These are phyloP conservation scores for Rutpela maculata DNA, from an alignment of 2,888 invertebrate species.

Conservation along the genomic window DNA sequence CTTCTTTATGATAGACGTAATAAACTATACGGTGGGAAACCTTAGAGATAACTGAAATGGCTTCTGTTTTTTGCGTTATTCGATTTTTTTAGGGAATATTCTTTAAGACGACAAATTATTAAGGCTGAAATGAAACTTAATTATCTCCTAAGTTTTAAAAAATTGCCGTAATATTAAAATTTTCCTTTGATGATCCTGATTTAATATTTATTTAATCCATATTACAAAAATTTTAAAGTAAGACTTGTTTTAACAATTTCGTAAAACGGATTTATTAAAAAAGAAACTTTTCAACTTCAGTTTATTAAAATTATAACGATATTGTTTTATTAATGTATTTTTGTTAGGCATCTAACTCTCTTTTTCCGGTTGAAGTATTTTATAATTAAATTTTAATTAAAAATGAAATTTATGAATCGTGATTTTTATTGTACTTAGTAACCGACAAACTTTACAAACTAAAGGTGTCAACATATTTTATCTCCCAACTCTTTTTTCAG, in stretches of 20 bases:
- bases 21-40: conserved; percentile 1
- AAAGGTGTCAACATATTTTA: too few species aligned
- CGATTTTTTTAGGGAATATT: background rate
- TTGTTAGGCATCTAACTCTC: too few species aligned
- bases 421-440: too few species aligned
- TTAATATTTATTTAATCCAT: background rate
- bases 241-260: background rate
- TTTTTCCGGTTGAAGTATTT: background rate
- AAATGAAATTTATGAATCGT: too few species aligned
- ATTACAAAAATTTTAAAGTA: background rate
- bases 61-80: background rate
- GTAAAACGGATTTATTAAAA: background rate
- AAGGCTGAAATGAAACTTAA: background rate
- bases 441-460: too few species aligned
- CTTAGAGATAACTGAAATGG: conserved; percentile 3
- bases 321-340: background rate
- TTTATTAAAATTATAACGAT: background rate
- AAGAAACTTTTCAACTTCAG: background rate
- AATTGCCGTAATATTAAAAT: background rate
- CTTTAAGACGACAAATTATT: conserved; percentile 2
- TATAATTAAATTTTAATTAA: too few species aligned
- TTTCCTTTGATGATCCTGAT: background rate
- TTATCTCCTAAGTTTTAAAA: background rate
- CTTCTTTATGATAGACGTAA: conserved; percentile 4
- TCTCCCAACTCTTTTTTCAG: too few species aligned